These are phyloP conservation scores for Periophthalmodon schlosseri DNA, from an alignment of 2,113 vertebrate species.

Conservation along the genomic window DNA sequence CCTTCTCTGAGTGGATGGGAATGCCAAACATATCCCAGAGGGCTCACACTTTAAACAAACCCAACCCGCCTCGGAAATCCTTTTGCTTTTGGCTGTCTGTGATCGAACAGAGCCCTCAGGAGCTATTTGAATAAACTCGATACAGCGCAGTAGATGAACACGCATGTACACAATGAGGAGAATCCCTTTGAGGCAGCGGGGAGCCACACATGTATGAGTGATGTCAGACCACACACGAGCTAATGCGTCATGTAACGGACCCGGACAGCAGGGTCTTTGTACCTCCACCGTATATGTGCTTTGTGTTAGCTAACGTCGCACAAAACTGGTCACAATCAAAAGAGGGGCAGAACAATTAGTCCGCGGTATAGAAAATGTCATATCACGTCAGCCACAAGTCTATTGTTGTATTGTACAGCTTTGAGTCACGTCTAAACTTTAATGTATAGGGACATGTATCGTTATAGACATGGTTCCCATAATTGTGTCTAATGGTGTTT, in stretches of 20 bases:
- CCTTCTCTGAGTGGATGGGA: slow-evolving; percentile 73
- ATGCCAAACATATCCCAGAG: slow-evolving; percentile 73
- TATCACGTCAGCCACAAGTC: not conserved
- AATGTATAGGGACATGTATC: not conserved
- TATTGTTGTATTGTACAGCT: not conserved
- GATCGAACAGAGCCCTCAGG: slow-evolving; percentile 65
- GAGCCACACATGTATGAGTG: slow-evolving; percentile 39
- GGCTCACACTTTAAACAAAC: slow-evolving; percentile 69
- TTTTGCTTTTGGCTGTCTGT: slow-evolving; percentile 72
- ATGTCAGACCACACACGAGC: slow-evolving; percentile 49
- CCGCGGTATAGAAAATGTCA: not conserved
- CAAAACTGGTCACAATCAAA: not conserved
- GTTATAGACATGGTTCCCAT: not conserved
- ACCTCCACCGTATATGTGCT: not conserved
- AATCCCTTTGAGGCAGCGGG: slow-evolving; percentile 38
- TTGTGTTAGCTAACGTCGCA: not conserved
- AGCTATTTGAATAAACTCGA: slow-evolving; percentile 60
- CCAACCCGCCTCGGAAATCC: slow-evolving; percentile 75
- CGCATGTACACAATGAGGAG: slow-evolving; percentile 2
- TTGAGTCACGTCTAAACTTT: not conserved
- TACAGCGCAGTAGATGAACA: slow-evolving; percentile 21
- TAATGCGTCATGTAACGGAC: slow-evolving; percentile 30
- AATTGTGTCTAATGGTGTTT: not conserved
- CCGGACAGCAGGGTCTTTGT: slow-evolving; percentile 14
- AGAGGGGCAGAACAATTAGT: not conserved